phyloP scores from a whole-genome alignment of 35 echinoderm and acorn worm species.

The Acanthaster planci region DNA sequence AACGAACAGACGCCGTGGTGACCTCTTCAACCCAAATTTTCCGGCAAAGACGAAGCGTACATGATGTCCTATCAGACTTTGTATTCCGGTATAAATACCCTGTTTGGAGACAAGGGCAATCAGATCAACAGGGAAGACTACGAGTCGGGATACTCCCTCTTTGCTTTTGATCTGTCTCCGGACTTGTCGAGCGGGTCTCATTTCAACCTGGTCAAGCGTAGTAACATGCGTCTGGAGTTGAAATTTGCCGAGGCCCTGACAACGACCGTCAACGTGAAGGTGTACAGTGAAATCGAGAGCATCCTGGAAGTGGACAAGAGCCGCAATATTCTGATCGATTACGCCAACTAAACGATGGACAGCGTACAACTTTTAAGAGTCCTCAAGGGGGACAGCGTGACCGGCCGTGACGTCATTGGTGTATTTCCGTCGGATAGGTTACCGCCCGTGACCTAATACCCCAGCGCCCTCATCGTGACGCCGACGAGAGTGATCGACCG shows the following conservation, averaged over 20 bases:
- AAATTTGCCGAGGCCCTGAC: slow-evolving; percentile 23
- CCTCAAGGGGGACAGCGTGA: slow-evolving; percentile 20
- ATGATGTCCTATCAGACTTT: slow-evolving; percentile 59
- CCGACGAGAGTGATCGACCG: too few relatives aligned
- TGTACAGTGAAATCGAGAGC: slow-evolving; percentile 44
- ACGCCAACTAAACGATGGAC: slow-evolving; percentile 45
- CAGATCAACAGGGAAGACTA: slow-evolving; percentile 38
- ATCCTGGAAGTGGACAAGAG: slow-evolving; percentile 54
- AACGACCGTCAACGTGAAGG: slow-evolving; percentile 44
- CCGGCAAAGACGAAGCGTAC: slow-evolving; percentile 19
- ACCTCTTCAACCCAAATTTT: slow-evolving; percentile 49
- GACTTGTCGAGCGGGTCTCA: slow-evolving; percentile 44
- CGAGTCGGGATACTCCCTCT: slow-evolving; percentile 47
- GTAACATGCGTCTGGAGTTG: slow-evolving; percentile 50
- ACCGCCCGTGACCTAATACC: too few relatives aligned
- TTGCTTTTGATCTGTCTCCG: slow-evolving; percentile 52
- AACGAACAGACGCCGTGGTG: slow-evolving; percentile 48
- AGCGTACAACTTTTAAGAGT: slow-evolving; percentile 11
- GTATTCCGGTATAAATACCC: slow-evolving; percentile 41
- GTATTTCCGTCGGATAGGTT: too few relatives aligned
- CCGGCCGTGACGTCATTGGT: slow-evolving; percentile 20
- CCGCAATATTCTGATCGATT: slow-evolving; percentile 53
- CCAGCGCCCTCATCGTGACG: too few relatives aligned
- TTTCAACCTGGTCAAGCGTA: slow-evolving; percentile 34
- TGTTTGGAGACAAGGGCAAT: slow-evolving; percentile 26